Conservation (phyloP, 2,888 invertebrate genomes). For the Cryptocheilus praepositus region DNA sequence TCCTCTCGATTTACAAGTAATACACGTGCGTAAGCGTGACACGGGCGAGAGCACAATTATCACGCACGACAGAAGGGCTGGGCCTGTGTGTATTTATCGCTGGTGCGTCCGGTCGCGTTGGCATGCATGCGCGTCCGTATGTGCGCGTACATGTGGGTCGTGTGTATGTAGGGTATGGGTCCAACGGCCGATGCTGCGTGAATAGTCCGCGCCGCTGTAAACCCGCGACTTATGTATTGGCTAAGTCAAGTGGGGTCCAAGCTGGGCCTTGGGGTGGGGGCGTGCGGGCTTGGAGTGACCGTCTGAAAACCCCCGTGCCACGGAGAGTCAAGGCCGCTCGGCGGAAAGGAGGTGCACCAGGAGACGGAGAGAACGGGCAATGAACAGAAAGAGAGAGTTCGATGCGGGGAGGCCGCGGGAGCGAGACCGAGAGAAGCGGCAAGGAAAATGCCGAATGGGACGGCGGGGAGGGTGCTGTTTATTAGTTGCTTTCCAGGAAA, state of each 20-base stretch:
- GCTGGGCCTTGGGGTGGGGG: slow-evolving; percentile 34
- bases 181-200: slow-evolving; percentile 70
- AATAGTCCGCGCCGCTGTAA: slow-evolving; percentile 68
- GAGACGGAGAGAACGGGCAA: not conserved
- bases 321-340: slow-evolving; percentile 51
- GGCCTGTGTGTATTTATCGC: no score
- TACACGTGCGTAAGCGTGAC: no score
- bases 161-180: slow-evolving; percentile 34
- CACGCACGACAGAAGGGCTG: no score
- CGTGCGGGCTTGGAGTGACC: slow-evolving; percentile 28
- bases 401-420: no score
- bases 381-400: not conserved
- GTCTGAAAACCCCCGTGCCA: slow-evolving; percentile 33
- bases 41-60: no score
- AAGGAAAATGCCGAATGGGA: not conserved
- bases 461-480: no score
- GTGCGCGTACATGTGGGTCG: no score
- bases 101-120: not conserved
- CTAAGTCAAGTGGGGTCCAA: slow-evolving; percentile 67
- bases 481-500: no score
- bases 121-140: not conserved
- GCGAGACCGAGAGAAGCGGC: not conserved
- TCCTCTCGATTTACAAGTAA: no score
- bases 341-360: slow-evolving; percentile 15
- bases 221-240: slow-evolving; percentile 69